Conservation (phyloP, 64 coral and sea anemone genomes). For the Montipora foliosa region DNA sequence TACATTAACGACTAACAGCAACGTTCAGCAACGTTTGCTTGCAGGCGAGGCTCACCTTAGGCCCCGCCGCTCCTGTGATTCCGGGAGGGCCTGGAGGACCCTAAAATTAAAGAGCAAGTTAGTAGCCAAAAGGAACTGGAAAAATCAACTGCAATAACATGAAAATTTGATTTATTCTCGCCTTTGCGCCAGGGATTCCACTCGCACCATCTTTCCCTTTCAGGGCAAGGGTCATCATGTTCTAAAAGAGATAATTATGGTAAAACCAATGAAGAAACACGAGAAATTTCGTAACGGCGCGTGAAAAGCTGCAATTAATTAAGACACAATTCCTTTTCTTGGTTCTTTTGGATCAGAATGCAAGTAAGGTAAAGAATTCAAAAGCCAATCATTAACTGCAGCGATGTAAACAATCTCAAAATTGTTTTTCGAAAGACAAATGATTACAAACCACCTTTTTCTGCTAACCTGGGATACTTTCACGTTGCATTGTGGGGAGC, state of each 20-base stretch:
- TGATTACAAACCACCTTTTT: neutral
- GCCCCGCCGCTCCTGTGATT: slow-evolving; percentile 60
- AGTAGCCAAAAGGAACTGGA: neutral
- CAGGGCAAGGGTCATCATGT: slow-evolving; percentile 87
- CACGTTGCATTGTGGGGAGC: slow-evolving; percentile 22
- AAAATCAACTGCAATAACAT: neutral
- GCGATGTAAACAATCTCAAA: too few relatives aligned
- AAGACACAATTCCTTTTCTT: too few relatives aligned
- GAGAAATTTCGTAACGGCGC: too few relatives aligned
- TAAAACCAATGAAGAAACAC: too few relatives aligned
- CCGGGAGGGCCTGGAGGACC: slow-evolving; percentile 74
- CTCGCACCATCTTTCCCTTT: slow-evolving; percentile 84
- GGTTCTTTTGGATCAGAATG: too few relatives aligned
- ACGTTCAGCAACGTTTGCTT: neutral
- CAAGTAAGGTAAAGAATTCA: too few relatives aligned
- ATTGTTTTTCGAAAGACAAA: too few relatives aligned
- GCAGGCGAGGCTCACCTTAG: slow-evolving; percentile 20
- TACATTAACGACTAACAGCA: too few relatives aligned
- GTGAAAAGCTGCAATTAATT: too few relatives aligned
- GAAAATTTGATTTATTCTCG: neutral
- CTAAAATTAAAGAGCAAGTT: slow-evolving; percentile 22
- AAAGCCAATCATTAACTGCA: too few relatives aligned
- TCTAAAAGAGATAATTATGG: slow-evolving; percentile 26
- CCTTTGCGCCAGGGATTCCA: slow-evolving; percentile 81
- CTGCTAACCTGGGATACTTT: slow-evolving; percentile 9